Evolutionary conservation across 2,888 invertebrate genomes (phyloP).

Genomic region (Lymantria monacha): DNA sequence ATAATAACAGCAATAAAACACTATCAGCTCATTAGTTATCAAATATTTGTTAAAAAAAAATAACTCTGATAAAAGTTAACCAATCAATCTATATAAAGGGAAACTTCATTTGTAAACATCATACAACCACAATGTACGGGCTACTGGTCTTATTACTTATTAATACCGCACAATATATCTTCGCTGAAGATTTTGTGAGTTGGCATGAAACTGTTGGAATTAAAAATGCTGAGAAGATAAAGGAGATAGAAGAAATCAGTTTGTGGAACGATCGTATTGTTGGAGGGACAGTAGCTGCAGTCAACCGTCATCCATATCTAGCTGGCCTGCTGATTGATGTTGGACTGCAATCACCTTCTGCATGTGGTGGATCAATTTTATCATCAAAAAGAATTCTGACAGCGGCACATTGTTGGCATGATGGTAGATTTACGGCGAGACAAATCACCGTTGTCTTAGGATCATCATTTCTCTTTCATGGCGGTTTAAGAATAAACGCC

Average conservation of each 20-base stretch:
- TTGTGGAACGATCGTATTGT: constrained; percentile 43
- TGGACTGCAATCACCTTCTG: constrained; percentile 47
- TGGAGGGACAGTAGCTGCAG: constrained; percentile 55
- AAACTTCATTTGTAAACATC: background rate
- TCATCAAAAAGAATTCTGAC: constrained; percentile 52
- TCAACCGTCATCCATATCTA: constrained; percentile 57
- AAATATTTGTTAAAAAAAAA: constrained; percentile 6
- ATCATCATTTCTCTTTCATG: constrained; percentile 55
- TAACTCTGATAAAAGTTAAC: constrained; percentile 16
- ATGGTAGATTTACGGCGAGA: constrained; percentile 55
- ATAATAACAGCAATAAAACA: constrained; percentile 38
- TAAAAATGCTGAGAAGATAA: constrained; percentile 51
- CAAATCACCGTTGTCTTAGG: constrained; percentile 61
- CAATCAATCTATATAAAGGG: constrained; percentile 4
- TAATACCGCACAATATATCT: constrained; percentile 18
- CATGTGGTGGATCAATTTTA: constrained; percentile 62
- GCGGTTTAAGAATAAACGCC: constrained; percentile 51
- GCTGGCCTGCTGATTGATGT: constrained; percentile 59
- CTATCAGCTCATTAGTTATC: constrained; percentile 32
- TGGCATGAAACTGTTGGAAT: constrained; percentile 59
- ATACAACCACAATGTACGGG: constrained; percentile 37
- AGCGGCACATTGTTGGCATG: constrained; percentile 68
- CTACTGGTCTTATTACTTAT: constrained; percentile 36
- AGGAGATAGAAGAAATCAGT: constrained; percentile 33
- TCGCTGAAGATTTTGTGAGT: constrained; percentile 34